Conservation (phyloP, 2,113 vertebrate species). For the Coryphaenoides rupestris region DNA sequence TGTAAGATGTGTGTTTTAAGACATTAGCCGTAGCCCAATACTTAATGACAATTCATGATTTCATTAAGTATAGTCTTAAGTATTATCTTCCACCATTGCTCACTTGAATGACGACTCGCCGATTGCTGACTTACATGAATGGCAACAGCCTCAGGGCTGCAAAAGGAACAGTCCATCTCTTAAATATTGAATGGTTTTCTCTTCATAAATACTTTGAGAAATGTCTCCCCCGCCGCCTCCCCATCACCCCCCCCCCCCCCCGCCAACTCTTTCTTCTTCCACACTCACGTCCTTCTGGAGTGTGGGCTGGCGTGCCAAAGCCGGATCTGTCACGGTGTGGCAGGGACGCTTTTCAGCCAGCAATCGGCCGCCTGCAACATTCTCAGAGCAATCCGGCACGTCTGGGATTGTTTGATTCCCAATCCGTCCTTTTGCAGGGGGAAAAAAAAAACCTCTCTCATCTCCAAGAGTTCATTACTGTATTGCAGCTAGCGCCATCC, state of each 20-base stretch:
- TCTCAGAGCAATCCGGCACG: background rate
- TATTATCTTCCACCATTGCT: slow-evolving; percentile 6
- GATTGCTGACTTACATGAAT: slow-evolving; percentile 6
- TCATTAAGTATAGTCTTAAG: too few species aligned
- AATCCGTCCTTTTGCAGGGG: background rate
- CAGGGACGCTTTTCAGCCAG: background rate
- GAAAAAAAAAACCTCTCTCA: background rate
- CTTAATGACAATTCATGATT: too few species aligned
- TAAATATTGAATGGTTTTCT: slow-evolving; percentile 19
- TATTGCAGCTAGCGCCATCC: background rate
- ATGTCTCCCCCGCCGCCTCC: too few species aligned
- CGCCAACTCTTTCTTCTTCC: background rate
- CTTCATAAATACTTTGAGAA: background rate
- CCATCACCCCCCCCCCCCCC: too few species aligned
- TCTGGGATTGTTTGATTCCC: background rate
- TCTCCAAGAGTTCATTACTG: background rate
- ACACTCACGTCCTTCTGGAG: background rate
- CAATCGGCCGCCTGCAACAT: background rate
- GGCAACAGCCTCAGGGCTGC: slow-evolving; percentile 6
- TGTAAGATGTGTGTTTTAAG: too few species aligned
- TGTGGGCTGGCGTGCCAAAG: background rate
- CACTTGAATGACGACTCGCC: slow-evolving; percentile 3
- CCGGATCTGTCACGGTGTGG: background rate
- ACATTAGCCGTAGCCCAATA: too few species aligned
- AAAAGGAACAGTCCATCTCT: slow-evolving; percentile 10